Base-by-base conservation (phyloP, 2,113 vertebrate genomes). In the Dipodomys spectabilis region DNA sequence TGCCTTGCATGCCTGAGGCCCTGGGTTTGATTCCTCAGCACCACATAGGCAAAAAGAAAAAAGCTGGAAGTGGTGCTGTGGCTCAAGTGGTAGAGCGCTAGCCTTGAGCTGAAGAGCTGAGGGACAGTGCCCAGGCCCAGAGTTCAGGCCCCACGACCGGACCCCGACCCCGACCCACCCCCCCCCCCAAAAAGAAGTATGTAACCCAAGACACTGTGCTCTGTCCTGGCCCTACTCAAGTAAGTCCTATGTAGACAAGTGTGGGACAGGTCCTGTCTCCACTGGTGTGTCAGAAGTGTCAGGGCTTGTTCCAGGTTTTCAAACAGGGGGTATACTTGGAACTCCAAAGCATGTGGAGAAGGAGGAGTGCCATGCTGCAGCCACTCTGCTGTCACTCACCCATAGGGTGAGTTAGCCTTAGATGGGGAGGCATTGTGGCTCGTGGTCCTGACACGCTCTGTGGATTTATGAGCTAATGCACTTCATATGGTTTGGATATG, bases 391-490 rank as follows among this genome's bases (percentile, higher is more conserved):
- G 53, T 71, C 49, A 28, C 45, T 10, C 30, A 25, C 2, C 28
- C n/a, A 62, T 28, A 16, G 27, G 23, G 35, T 39, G 3, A 78
- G 75, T 32, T 44, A 28, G 9, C 27, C 1, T 20, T 60, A 1
- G 27, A 53, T 27, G 62, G 35, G 35, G 35, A 39, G 35, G 35
- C 35, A 39, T 39, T 39, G 35, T 39, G 27, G 10, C 25, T 27
- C 0, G 1, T 4, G 0, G 1, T 4, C 16, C 68, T 25, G 5
- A n/a, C 13, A 18, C 20, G 35, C 19, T 27, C 2, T 6, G 32
- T 4, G 10, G 44, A 35, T 20, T 74, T 18, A 0, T 5, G 44
- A n/a, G 20, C 39, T 30, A n/a, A 25, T 25, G 15, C 7, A 30
- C n/a, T 71, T 69, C 1, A 7, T 35, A 60, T 27, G 15, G 71